phyloP scores from a whole-genome alignment of 2,888 invertebrate genomes.

The Branchipolynoe longqiensis region DNA sequence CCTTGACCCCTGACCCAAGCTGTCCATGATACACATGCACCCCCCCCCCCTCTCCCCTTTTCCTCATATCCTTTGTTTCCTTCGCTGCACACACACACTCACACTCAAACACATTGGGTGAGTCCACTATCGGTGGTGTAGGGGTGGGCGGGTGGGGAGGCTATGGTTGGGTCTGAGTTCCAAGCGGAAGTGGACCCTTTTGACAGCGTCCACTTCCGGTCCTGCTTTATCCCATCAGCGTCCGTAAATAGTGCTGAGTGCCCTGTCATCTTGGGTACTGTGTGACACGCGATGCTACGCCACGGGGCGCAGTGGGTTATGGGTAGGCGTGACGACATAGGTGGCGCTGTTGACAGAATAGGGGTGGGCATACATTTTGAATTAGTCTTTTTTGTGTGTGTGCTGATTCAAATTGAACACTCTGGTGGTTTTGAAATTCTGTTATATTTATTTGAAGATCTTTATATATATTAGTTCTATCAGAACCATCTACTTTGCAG shows the following conservation, averaged over 20 bases:
- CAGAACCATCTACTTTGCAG: not conserved
- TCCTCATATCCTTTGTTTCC: too few species aligned
- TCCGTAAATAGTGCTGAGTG: slow-evolving; percentile 49
- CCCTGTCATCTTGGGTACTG: slow-evolving; percentile 17
- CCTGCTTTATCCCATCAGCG: slow-evolving; percentile 53
- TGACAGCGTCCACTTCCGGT: slow-evolving; percentile 52
- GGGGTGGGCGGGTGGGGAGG: too few species aligned
- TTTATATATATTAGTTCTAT: not conserved
- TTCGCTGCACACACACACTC: too few species aligned
- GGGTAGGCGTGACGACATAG: too few species aligned
- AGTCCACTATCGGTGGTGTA: too few species aligned
- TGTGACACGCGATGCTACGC: slow-evolving; percentile 14
- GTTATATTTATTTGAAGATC: not conserved
- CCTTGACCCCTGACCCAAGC: too few species aligned
- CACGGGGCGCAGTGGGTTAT: not conserved
- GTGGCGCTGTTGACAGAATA: too few species aligned
- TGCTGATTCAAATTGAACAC: not conserved
- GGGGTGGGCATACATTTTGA: too few species aligned
- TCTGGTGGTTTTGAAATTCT: not conserved
- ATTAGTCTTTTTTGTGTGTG: not conserved
- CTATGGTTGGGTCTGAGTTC: slow-evolving; percentile 18
- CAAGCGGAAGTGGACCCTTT: slow-evolving; percentile 54
- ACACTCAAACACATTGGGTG: too few species aligned
- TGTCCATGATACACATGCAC: too few species aligned
- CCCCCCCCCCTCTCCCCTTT: too few species aligned